These are phyloP conservation scores for Orcinus orca DNA, from an alignment of 2,113 vertebrate species.

Conservation along the genomic window DNA sequence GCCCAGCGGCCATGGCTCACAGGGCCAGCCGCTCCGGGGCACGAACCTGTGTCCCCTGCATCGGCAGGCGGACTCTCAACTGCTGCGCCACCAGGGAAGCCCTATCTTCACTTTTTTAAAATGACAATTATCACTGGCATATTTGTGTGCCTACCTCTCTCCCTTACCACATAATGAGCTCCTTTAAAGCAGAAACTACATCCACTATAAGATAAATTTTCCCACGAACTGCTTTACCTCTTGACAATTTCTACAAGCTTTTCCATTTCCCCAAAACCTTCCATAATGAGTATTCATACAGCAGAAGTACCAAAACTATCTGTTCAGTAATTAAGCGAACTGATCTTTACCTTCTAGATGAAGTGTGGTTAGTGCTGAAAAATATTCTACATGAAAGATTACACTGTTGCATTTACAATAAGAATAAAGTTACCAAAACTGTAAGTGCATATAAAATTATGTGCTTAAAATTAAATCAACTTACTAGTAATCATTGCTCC, in stretches of 20 bases:
- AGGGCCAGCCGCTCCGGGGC: too few species aligned
- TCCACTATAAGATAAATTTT: background rate
- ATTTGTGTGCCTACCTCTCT: background rate
- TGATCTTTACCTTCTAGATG: background rate
- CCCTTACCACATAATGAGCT: background rate
- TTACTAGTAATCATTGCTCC: slow-evolving; percentile 98
- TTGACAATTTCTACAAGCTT: background rate
- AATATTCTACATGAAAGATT: background rate
- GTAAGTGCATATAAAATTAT: background rate
- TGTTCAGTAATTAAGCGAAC: background rate
- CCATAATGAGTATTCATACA: background rate
- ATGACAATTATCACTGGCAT: background rate
- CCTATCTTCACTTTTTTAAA: background rate
- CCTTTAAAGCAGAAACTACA: slow-evolving; percentile 4
- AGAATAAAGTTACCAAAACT: background rate
- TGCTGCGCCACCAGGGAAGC: too few species aligned
- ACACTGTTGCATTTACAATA: background rate
- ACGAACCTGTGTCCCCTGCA: too few species aligned
- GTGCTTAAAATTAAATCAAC: slow-evolving; percentile 75
- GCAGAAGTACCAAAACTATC: background rate
- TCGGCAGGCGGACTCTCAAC: too few species aligned
- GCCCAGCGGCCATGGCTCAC: too few species aligned
- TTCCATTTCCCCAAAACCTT: background rate
- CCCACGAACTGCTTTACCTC: background rate
- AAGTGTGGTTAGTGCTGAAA: background rate